Evolutionary conservation across 2,113 vertebrate genomes (phyloP).

Genomic region (Chaetodon auriga): DNA sequence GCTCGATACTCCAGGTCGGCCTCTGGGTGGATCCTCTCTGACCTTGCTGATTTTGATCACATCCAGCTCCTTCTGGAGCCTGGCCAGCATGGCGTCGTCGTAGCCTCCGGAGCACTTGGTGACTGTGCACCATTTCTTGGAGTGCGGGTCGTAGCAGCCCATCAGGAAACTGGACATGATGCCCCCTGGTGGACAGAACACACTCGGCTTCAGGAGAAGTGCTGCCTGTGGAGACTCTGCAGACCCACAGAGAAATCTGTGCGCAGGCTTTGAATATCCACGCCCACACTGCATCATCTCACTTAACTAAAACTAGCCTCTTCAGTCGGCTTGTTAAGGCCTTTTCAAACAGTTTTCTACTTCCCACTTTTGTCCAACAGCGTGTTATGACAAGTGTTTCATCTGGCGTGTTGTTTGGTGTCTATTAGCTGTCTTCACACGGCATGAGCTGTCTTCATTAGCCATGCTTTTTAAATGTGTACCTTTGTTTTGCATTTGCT

Average conservation of each 20-base stretch:
- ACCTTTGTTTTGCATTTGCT: conserved; percentile 34
- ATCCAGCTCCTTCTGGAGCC: conserved; percentile 95
- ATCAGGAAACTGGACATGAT: conserved; percentile 99
- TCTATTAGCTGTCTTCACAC: conserved; percentile 27
- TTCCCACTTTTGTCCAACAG: not conserved
- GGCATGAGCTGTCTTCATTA: conserved; percentile 35
- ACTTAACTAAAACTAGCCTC: not conserved
- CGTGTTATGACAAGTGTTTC: not conserved
- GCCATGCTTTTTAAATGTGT: conserved; percentile 15
- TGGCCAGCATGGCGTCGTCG: conserved; percentile 92
- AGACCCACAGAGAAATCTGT: too few species aligned
- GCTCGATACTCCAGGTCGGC: conserved; percentile 13
- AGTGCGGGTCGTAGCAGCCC: conserved; percentile 95
- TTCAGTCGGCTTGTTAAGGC: not conserved
- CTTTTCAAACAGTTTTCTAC: not conserved
- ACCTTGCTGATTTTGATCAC: conserved; percentile 99
- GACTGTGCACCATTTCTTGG: conserved; percentile 97
- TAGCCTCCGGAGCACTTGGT: conserved; percentile 97
- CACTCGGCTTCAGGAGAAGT: not conserved
- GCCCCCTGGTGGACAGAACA: conserved; percentile 85
- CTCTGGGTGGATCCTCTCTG: conserved; percentile 37
- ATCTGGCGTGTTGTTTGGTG: conserved; percentile 12
- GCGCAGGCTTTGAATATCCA: not conserved
- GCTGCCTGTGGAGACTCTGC: not conserved
- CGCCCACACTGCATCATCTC: not conserved